phyloP scores from a whole-genome alignment of 2,797 vertebrate genomes.

The Gouania willdenowi region DNA sequence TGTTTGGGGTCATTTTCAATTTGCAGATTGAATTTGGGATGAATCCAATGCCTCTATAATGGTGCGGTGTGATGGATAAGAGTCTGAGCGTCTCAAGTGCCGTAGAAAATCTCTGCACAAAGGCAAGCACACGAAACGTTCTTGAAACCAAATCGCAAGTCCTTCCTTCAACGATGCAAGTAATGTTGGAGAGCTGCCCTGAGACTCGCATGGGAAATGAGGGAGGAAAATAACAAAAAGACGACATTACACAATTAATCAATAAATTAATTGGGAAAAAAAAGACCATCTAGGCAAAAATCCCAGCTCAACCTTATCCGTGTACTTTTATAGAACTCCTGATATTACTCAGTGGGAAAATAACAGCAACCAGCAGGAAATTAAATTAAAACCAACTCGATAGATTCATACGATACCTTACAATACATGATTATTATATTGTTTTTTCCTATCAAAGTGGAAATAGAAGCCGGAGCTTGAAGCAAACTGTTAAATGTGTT shows the following conservation, averaged over 20 bases:
- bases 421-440: slow-evolving; percentile 78
- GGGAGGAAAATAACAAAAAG: slow-evolving; percentile 56
- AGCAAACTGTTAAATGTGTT: slow-evolving; percentile 54
- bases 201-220: slow-evolving; percentile 51
- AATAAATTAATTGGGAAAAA: slow-evolving; percentile 80
- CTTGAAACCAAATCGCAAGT: slow-evolving; percentile 46
- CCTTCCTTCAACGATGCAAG: slow-evolving; percentile 35
- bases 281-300: slow-evolving; percentile 70
- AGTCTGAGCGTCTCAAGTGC: neutral
- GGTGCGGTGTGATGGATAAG: neutral
- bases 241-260: slow-evolving; percentile 78
- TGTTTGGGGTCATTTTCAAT: neutral
- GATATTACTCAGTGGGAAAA: slow-evolving; percentile 68
- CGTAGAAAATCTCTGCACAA: neutral
- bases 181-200: slow-evolving; percentile 56
- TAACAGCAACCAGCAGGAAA: slow-evolving; percentile 74
- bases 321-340: slow-evolving; percentile 41
- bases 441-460: slow-evolving; percentile 63
- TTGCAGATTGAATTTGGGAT: neutral
- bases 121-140: slow-evolving; percentile 13
- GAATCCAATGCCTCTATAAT: neutral
- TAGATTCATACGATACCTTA: slow-evolving; percentile 78
- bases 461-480: slow-evolving; percentile 37
- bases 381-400: slow-evolving; percentile 78
- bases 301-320: slow-evolving; percentile 53